These are phyloP conservation scores for Nyctalus aviator DNA, from an alignment of 2,797 vertebrate genomes.

Conservation along the genomic window DNA sequence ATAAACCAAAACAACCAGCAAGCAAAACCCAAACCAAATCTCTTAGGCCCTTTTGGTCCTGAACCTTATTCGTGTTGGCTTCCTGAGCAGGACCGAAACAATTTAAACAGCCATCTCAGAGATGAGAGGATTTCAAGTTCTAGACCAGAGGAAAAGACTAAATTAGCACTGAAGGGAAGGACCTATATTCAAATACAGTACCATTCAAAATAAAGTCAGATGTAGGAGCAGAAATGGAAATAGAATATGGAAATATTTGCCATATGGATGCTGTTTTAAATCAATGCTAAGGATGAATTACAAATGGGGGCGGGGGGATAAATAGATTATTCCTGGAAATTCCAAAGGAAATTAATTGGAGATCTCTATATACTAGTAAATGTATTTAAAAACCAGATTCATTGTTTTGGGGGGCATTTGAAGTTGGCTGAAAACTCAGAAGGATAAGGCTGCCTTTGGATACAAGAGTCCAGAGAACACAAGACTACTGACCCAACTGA, in stretches of 20 bases:
- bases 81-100: background rate
- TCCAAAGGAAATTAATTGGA: background rate
- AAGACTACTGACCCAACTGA: background rate
- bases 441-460: background rate
- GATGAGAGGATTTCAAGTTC: background rate
- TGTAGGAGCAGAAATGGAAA: background rate
- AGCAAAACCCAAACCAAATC: too few species aligned
- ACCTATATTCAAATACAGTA: background rate
- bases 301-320: background rate
- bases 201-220: background rate
- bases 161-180: background rate
- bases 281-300: background rate
- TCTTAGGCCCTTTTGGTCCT: too few species aligned
- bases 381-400: background rate
- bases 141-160: background rate
- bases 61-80: too few species aligned
- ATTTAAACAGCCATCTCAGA: background rate
- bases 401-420: background rate
- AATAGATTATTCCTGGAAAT: background rate
- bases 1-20: background rate
- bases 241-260: background rate
- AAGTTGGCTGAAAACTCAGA: background rate
- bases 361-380: background rate
- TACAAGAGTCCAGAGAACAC: background rate
- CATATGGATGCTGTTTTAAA: background rate